Evolutionary conservation across 1,140 invertebrate genomes (phyloP).

Genomic region (Drosophila simulans): DNA sequence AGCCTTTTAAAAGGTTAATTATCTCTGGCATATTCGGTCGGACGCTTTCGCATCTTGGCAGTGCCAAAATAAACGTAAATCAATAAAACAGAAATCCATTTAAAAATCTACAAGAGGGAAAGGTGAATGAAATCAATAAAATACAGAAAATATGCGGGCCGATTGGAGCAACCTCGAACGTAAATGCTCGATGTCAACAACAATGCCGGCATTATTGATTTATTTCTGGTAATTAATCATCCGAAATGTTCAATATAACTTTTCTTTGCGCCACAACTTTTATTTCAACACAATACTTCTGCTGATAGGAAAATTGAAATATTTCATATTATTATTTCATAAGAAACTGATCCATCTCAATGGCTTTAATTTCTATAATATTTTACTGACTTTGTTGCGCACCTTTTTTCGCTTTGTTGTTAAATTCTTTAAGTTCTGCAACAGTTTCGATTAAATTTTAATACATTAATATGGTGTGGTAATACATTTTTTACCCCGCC

Average conservation of each 20-base stretch:
- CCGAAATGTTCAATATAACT: not conserved
- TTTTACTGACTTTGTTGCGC: not conserved
- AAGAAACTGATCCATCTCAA: too few species aligned
- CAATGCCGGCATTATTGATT: not conserved
- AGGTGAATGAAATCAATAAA: conserved; percentile 46
- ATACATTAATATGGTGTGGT: conserved; percentile 53
- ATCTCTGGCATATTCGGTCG: conserved; percentile 75
- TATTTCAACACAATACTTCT: not conserved
- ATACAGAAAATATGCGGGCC: not conserved
- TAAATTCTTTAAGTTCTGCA: conserved; percentile 1
- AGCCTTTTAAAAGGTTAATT: conserved; percentile 78
- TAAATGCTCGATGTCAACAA: conserved; percentile 11
- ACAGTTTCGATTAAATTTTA: conserved; percentile 28
- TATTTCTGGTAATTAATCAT: conserved; percentile 4
- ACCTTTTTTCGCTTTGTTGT: not conserved
- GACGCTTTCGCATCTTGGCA: conserved; percentile 57
- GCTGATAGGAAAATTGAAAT: too few species aligned
- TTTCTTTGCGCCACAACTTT: not conserved
- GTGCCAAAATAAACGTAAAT: conserved; percentile 55
- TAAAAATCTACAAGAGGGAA: conserved; percentile 9
- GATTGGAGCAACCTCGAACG: not conserved
- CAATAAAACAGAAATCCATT: conserved; percentile 54
- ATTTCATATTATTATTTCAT: too few species aligned
- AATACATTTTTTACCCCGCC: conserved; percentile 38
- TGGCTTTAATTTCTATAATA: too few species aligned